These are phyloP conservation scores for Spilogale gracilis DNA, from an alignment of 2,113 vertebrate genomes.

Conservation along the genomic window DNA sequence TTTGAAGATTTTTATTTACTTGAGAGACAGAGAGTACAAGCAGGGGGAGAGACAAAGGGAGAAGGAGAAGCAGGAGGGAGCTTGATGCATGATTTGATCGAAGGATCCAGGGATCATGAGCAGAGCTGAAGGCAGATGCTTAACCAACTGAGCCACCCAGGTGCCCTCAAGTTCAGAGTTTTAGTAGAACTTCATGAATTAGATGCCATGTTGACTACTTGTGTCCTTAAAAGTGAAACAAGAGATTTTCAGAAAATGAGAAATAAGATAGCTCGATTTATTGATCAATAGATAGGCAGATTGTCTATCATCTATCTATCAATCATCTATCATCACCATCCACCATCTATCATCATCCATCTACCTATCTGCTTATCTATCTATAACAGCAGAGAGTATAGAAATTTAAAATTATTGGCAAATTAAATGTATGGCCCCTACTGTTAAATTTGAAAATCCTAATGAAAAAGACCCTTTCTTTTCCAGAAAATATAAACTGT, in stretches of 20 bases:
- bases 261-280: neutral
- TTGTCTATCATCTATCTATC: neutral
- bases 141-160: neutral
- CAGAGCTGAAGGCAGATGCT: neutral
- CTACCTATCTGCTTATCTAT: neutral
- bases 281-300: neutral
- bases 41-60: neutral
- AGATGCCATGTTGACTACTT: neutral
- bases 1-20: neutral
- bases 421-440: neutral
- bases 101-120: neutral
- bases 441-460: constrained; percentile 7
- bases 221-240: neutral
- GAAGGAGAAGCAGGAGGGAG: neutral
- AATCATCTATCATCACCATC: neutral
- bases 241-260: neutral
- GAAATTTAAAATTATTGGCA: neutral
- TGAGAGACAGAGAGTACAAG: neutral
- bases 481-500: neutral
- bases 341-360: neutral
- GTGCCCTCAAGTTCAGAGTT: neutral
- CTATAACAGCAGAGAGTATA: neutral
- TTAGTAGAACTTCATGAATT: constrained; percentile 28
- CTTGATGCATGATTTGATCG: neutral
- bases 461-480: neutral